These are phyloP conservation scores for Trachurus trachurus DNA, from an alignment of 2,797 vertebrate species.

Conservation along the genomic window DNA sequence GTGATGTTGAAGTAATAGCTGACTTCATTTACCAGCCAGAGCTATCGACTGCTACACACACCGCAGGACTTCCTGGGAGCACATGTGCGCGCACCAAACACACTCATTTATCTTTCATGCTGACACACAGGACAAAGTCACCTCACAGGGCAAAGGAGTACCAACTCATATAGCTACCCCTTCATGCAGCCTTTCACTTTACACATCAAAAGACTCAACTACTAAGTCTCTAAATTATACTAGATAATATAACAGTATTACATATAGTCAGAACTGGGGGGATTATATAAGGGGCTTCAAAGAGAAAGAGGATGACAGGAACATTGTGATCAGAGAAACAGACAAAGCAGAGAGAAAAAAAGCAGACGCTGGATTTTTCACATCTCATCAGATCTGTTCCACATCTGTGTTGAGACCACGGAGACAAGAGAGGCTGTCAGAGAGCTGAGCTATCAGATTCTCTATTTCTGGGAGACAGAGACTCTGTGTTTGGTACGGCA, in stretches of 20 bases:
- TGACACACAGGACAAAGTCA: conserved; percentile 56
- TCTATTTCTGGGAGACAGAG: conserved; percentile 64
- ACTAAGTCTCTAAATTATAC: not conserved
- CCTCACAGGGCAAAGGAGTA: conserved; percentile 3
- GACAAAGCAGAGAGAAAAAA: conserved; percentile 38
- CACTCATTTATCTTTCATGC: conserved; percentile 49
- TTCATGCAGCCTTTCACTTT: not conserved
- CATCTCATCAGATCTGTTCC: conserved; percentile 66
- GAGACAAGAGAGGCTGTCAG: conserved; percentile 71
- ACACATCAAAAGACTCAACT: not conserved
- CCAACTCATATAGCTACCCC: not conserved
- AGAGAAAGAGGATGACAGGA: not conserved
- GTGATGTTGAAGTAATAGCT: conserved; percentile 65
- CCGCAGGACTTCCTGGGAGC: conserved; percentile 35
- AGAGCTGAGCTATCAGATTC: conserved; percentile 53
- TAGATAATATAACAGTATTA: not conserved
- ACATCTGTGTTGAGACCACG: conserved; percentile 56
- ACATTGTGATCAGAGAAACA: conserved; percentile 10
- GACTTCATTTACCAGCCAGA: conserved; percentile 58
- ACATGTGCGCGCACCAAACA: conserved; percentile 6
- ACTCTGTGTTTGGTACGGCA: conserved; percentile 58
- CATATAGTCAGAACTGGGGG: not conserved
- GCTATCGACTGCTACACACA: conserved; percentile 51
- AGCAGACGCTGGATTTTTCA: conserved; percentile 32
- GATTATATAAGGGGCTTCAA: not conserved